Evolutionary conservation across 2,113 vertebrate species (phyloP), one percentile per base, ranked within the genome.

Genomic region (Aptenodytes forsteri): DNA sequence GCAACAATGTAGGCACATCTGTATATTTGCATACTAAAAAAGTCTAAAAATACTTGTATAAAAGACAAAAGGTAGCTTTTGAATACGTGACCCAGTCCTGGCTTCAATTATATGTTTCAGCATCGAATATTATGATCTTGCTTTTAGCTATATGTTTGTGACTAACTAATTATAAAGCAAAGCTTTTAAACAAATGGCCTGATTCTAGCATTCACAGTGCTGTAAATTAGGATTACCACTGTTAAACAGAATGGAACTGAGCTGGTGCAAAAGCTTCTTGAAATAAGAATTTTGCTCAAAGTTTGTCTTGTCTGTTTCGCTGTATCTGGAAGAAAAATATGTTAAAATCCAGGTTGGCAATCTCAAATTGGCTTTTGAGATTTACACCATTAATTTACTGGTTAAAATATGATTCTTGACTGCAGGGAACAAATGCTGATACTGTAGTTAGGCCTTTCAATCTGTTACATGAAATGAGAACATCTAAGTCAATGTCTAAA

Each of bases 111-210:
- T 52, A 97, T 62, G 91, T 97, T 98, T 97, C 95, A 47, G 38
- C 87, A 50, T 8, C 30, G 75, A 90, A 64, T 96, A 96, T 98
- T 98, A 93, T 95, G 96, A 96, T 97, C 84, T 97, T 96, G 97
- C 44, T 97, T 98, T 97, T 89, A 98, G 83, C 89, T 97, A 75
- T 87, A 49, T 92, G 64, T 94, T 86, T 96, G 96, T 96, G 98
- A 98, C 96, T 97, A 83, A 79, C 55, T 98, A 98, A 98, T 98
- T 97, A 97, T 95, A 98, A 96, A 95, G 94, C 46, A 97, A 77
- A 65, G 65, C 85, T 88, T 90, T 96, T 97, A 95, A 97, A 97
- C 49, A 97, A 93, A 97, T 75, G 87, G 56, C 34, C 58, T 87
- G 44, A 66, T 93, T 94, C 72, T 71, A 27, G 54, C 52, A 38